These are phyloP conservation scores for Drosophila nikananu DNA, from an alignment of 1,140 invertebrate species.

Conservation along the genomic window DNA sequence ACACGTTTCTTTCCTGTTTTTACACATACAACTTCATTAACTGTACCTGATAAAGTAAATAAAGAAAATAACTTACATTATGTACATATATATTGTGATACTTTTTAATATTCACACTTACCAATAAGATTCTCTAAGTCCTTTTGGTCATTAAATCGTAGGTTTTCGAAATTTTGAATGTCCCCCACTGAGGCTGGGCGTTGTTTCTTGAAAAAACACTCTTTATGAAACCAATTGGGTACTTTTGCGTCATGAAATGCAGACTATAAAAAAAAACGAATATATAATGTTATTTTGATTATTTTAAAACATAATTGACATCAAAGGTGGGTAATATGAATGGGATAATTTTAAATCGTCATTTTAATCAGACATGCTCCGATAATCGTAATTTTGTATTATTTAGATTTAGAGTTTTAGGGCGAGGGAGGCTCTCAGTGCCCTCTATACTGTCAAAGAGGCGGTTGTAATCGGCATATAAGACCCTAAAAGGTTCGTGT, in stretches of 20 bases:
- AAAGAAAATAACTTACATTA: background rate
- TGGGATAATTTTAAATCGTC: too few relatives aligned
- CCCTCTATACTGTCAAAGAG: too few relatives aligned
- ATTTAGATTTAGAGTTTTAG: too few relatives aligned
- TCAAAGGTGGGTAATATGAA: too few relatives aligned
- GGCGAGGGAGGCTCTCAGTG: too few relatives aligned
- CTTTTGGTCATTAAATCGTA: conserved; percentile 95
- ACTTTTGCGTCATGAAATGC: conserved; percentile 96
- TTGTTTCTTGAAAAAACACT: conserved; percentile 95
- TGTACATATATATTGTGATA: background rate
- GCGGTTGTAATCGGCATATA: too few relatives aligned
- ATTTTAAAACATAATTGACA: too few relatives aligned
- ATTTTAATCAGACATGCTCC: too few relatives aligned
- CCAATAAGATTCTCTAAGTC: conserved; percentile 91
- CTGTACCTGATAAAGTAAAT: conserved; percentile 10
- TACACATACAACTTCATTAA: conserved; percentile 23
- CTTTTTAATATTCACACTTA: conserved; percentile 75
- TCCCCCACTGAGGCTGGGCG: conserved; percentile 91
- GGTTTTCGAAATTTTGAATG: conserved; percentile 93
- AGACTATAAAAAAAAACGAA: conserved; percentile 89
- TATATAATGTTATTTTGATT: background rate
- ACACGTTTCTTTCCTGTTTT: conserved; percentile 85
- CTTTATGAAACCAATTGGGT: conserved; percentile 95
- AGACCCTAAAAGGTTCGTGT: too few relatives aligned
- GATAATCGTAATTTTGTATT: too few relatives aligned